phyloP scores from a whole-genome alignment of 1,140 invertebrate species.

The Dendrolimus kikuchii region DNA sequence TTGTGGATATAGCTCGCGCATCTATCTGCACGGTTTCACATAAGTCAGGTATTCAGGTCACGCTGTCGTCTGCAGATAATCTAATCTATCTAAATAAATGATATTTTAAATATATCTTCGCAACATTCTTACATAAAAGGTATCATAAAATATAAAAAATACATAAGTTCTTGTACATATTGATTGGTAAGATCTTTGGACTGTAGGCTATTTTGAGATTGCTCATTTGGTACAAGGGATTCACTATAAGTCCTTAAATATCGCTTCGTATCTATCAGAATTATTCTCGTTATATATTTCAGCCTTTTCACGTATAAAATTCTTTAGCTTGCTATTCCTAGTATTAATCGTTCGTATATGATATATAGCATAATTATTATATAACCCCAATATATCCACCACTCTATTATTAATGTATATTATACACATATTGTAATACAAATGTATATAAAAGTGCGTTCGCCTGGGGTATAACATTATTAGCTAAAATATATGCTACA shows the following conservation, averaged over 20 bases:
- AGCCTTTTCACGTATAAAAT: slow-evolving; percentile 56
- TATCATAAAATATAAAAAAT: too few species aligned
- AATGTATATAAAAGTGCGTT: slow-evolving; percentile 47
- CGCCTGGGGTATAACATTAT: slow-evolving; percentile 30
- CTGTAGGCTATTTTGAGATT: slow-evolving; percentile 54
- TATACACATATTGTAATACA: slow-evolving; percentile 26
- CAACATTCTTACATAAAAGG: too few species aligned
- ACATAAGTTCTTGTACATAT: slow-evolving; percentile 53
- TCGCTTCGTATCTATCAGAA: slow-evolving; percentile 52
- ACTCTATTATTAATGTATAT: slow-evolving; percentile 26
- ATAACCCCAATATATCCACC: slow-evolving; percentile 49
- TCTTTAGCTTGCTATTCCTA: slow-evolving; percentile 61
- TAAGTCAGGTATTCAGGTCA: too few species aligned
- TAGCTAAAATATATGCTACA: slow-evolving; percentile 58
- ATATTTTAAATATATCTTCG: too few species aligned
- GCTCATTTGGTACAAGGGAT: slow-evolving; percentile 68
- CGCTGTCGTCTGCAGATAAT: too few species aligned
- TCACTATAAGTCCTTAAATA: slow-evolving; percentile 62
- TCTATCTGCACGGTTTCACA: too few species aligned
- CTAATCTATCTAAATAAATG: too few species aligned
- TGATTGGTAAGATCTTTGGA: slow-evolving; percentile 54
- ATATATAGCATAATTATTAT: slow-evolving; percentile 9
- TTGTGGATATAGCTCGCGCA: too few species aligned
- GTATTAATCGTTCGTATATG: slow-evolving; percentile 38
- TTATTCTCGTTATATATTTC: slow-evolving; percentile 36